Conservation (phyloP, 1,140 invertebrate species). For the Macrocentrus cingulum region DNA sequence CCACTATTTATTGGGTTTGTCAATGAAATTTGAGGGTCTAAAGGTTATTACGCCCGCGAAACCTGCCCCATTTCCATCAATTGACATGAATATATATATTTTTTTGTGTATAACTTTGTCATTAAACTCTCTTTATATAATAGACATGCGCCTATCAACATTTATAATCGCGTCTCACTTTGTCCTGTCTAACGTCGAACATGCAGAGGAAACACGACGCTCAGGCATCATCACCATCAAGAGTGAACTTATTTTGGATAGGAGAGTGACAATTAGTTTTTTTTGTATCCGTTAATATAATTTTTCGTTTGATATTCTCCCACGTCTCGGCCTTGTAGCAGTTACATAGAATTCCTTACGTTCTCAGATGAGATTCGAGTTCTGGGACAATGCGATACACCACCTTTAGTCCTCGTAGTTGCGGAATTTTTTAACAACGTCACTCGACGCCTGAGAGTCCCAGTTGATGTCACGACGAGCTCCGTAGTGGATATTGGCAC, state of each 20-base stretch:
- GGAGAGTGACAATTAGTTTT: too few relatives aligned
- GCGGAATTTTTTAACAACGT: slow-evolving; percentile 87
- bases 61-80: slow-evolving; percentile 3
- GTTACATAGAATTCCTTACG: too few relatives aligned
- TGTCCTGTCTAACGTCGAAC: background rate
- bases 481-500: slow-evolving; percentile 74
- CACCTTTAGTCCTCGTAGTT: slow-evolving; percentile 87
- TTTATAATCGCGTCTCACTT: background rate
- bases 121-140: slow-evolving; percentile 24
- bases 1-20: too few relatives aligned
- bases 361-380: background rate
- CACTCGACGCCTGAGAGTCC: slow-evolving; percentile 71
- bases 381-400: too few relatives aligned
- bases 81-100: slow-evolving; percentile 19
- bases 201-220: too few relatives aligned
- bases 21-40: too few relatives aligned
- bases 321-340: too few relatives aligned
- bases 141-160: slow-evolving; percentile 20
- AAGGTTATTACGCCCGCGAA: slow-evolving; percentile 2
- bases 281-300: too few relatives aligned
- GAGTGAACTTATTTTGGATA: too few relatives aligned
- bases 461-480: slow-evolving; percentile 68
- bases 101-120: slow-evolving; percentile 19
- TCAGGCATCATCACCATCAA: too few relatives aligned
- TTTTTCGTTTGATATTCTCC: too few relatives aligned